Base-by-base conservation (phyloP, 2,888 invertebrate genomes). In the Oxystoma pomonae region DNA sequence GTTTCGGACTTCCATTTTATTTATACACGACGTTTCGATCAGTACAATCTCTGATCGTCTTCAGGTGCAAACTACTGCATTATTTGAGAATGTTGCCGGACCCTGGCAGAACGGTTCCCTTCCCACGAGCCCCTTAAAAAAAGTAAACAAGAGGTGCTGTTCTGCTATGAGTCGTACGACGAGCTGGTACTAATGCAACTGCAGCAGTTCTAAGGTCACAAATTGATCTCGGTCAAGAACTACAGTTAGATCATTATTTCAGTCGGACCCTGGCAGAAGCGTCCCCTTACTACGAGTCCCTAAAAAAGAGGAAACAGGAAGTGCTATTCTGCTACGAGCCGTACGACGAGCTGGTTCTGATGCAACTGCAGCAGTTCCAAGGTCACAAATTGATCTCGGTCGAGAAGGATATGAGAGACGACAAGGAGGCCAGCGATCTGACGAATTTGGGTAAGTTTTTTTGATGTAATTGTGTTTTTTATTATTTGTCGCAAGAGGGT, bases 91-190 rank as follows among this genome's bases (percentile, higher is more conserved):
- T n/a, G n/a, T n/a, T n/a, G 96, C 77, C 96, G 98, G 20, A 86
- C 88, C 65, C 82, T 98, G 60, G 98, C 98, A 0, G 94, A 96
- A 81, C 86, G 90, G 0, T 98, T 98, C 0, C 98, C 98, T 0
- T 98, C 98, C 78, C 94, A 90, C 74, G 98, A 98, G 81, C 91
- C 93, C 12, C 83, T 98, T 16, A 94, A 93, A 77, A 90, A 91
- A 75, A 89, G 89, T 58, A 89, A 94, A 70, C 86, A 92, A 2
- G 96, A 98, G 82, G 97, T 98, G 0, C 80, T 98, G n/a, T 98
- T 96, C 81, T 94, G 97, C 75, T 97, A 94, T 74, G 98, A 98
- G 76, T 90, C 94, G n/a, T 96, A 97, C 73, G 98, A 99, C 78
- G 98, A 98, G 80, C 82, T 98, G 60, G 95, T 97, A 1, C 82